Evolutionary conservation across 2,888 invertebrate genomes (phyloP), one percentile per base, ranked within the genome.

Genomic region (Icerya purchasi): DNA sequence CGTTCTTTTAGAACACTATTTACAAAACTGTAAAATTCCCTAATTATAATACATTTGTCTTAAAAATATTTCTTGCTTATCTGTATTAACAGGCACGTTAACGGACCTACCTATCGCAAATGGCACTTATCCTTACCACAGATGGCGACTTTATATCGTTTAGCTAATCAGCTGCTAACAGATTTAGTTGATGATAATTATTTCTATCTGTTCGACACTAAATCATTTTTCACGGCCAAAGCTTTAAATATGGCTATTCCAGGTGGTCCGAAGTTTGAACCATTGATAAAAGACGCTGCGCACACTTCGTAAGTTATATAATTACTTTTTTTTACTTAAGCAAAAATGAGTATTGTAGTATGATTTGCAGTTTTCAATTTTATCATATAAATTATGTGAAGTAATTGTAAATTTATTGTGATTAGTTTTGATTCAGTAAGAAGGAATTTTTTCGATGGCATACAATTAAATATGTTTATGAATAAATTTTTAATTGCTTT

Each of bases 161-260:
- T 99, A 64, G 98, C 96, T 1, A 98, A 98, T 76, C 97, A 96
- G 72, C 76, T 99, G 59, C 74, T 99, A 50, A 98, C 98, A 14
- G 98, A 99, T 75, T 78, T 99, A 63, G 93, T 96, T 0, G 98
- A 99, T 74, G 84, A 89, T 63, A 99, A 99, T 73, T 99, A 96
- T 72, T 99, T 97, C 75, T 98, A 99, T 71, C 77, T 99, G 2
- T 99, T 99, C 73, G 98, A 99, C 73, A 84, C 94, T 19, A 97
- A 98, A 74, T 97, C 97, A 68, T 99, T 99, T 74, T 99, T 98
- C 73, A 99, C 98, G 1, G 98, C 98, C 0, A 99, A 99, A 73
- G 98, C 98, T 2, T 74, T 99, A 59, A 99, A 99, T 70, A 92
- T 98, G 87, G 97, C 98, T 1, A 97, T 99, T 68, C 98, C 98